Evolutionary conservation across 2,888 invertebrate genomes (phyloP).

Genomic region (Erebia aethiops): DNA sequence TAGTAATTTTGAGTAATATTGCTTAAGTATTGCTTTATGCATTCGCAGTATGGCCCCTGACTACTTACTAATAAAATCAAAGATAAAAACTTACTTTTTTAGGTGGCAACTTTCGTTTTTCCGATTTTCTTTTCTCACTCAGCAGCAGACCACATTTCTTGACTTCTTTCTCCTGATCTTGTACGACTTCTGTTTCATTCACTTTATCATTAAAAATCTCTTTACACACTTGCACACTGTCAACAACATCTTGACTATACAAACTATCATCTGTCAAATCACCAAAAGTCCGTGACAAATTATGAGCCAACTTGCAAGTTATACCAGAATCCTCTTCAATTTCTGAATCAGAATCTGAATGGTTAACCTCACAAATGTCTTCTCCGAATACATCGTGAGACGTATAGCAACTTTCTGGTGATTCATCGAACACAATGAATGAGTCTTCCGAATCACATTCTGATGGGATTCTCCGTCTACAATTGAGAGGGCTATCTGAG

Average conservation of each 20-base stretch:
- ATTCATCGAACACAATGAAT: slow-evolving; percentile 79
- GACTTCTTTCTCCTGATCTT: slow-evolving; percentile 26
- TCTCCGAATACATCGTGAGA: slow-evolving; percentile 69
- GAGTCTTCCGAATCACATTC: slow-evolving; percentile 85
- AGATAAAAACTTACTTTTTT: slow-evolving; percentile 61
- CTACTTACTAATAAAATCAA: neutral
- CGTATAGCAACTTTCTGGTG: slow-evolving; percentile 68
- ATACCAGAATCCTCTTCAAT: slow-evolving; percentile 41
- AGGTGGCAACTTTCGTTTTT: slow-evolving; percentile 53
- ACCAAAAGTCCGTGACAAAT: slow-evolving; percentile 62
- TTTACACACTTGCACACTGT: slow-evolving; percentile 52
- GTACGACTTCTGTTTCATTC: slow-evolving; percentile 5
- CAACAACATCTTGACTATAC: slow-evolving; percentile 68
- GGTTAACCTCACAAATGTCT: slow-evolving; percentile 44
- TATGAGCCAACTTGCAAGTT: slow-evolving; percentile 34
- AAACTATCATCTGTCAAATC: slow-evolving; percentile 70
- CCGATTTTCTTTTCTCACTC: slow-evolving; percentile 54
- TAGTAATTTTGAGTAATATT: no score
- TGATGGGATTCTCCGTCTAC: slow-evolving; percentile 55
- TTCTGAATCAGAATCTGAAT: slow-evolving; percentile 43
- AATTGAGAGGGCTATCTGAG: slow-evolving; percentile 54
- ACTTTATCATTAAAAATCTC: slow-evolving; percentile 30
- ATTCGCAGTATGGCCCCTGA: no score
- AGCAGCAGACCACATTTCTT: slow-evolving; percentile 53
- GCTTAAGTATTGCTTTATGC: no score